phyloP scores from a whole-genome alignment of 23 tunicate genomes.

The Styela clava region DNA sequence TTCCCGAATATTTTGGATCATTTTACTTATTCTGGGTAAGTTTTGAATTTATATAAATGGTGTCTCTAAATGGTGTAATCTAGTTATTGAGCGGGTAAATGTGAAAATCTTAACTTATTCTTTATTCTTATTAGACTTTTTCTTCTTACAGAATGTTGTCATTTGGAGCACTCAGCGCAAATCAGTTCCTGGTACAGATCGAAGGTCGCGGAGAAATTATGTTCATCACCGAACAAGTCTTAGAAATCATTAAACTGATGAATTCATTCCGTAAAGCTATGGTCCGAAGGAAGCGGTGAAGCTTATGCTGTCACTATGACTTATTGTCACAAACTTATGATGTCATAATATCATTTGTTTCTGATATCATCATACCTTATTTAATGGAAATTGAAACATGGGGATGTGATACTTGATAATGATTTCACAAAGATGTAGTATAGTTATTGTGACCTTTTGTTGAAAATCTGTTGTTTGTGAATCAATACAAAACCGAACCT shows the following conservation, averaged over 20 bases:
- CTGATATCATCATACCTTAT: too few species aligned
- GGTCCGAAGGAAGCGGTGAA: conserved; percentile 42
- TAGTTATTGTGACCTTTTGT: too few species aligned
- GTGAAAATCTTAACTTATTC: too few species aligned
- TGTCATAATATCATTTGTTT: neutral
- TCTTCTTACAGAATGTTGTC: conserved; percentile 61
- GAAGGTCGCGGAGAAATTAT: conserved; percentile 74
- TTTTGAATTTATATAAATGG: too few species aligned
- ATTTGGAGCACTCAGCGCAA: conserved; percentile 68
- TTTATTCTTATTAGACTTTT: neutral
- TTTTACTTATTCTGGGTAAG: conserved; percentile 74
- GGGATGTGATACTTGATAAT: too few species aligned
- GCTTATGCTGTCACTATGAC: neutral
- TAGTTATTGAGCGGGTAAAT: too few species aligned
- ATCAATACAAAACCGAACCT: too few species aligned
- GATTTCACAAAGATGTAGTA: too few species aligned
- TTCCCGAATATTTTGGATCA: conserved; percentile 51
- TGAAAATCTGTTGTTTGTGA: too few species aligned
- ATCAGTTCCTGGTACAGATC: conserved; percentile 58
- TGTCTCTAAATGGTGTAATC: neutral
- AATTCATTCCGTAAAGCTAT: conserved; percentile 74
- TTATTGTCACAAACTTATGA: too few species aligned
- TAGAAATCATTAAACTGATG: conserved; percentile 87
- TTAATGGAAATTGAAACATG: too few species aligned
- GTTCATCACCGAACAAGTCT: conserved; percentile 67